Evolutionary conservation across 2,888 invertebrate genomes (phyloP).

Genomic region (Acronicta leporina): DNA sequence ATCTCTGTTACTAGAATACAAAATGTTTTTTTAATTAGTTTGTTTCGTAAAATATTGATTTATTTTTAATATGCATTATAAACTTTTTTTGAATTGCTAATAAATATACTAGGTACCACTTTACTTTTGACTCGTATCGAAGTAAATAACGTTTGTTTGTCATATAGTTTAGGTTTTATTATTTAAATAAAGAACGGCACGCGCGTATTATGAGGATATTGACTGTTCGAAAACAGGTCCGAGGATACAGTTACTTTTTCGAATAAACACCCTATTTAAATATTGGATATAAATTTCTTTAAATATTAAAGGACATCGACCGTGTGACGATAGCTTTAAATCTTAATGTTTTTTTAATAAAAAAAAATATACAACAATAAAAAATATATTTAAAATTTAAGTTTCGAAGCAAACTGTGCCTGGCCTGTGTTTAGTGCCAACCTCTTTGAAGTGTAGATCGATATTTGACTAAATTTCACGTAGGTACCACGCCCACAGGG

Average conservation of each 20-base stretch:
- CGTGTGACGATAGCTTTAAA: conserved; percentile 18
- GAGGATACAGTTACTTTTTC: conserved; percentile 70
- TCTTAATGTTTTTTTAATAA: not conserved
- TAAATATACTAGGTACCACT: not conserved
- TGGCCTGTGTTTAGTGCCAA: conserved; percentile 14
- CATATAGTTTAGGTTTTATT: conserved; percentile 29
- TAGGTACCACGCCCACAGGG: conserved; percentile 31
- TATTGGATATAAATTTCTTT: conserved; percentile 32
- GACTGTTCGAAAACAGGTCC: conserved; percentile 73
- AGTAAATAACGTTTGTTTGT: conserved; percentile 15
- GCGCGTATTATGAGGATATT: conserved; percentile 70
- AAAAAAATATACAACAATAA: not conserved
- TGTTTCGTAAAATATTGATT: not conserved
- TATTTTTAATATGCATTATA: not conserved
- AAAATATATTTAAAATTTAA: not conserved
- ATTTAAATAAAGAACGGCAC: conserved; percentile 30
- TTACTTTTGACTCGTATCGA: conserved; percentile 24
- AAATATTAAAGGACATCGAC: conserved; percentile 56
- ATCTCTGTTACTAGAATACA: not conserved
- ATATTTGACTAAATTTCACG: conserved; percentile 36
- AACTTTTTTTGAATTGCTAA: not conserved
- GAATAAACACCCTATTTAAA: conserved; percentile 47
- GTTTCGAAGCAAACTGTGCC: not conserved
- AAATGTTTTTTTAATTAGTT: not conserved
- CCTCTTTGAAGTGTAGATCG: conserved; percentile 24